Conservation (phyloP, 2,797 vertebrate species). For the Protosalanx chinensis region DNA sequence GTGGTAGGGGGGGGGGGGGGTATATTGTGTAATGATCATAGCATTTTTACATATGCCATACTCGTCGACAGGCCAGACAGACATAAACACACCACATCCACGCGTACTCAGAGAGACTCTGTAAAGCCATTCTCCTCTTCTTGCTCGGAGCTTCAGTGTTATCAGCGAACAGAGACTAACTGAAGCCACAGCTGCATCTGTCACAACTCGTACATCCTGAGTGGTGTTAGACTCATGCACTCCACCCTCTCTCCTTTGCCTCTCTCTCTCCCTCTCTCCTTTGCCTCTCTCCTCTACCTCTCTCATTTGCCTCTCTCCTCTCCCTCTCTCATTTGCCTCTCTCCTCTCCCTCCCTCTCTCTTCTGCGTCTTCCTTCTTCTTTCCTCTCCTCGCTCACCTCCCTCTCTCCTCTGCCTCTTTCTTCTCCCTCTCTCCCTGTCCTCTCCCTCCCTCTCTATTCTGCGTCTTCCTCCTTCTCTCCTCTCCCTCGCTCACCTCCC, state of each 20-base stretch:
- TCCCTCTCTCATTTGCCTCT: neutral
- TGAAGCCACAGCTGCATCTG: slow-evolving; percentile 57
- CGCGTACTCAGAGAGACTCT: neutral
- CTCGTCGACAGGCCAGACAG: neutral
- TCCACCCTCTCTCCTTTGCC: slow-evolving; percentile 27
- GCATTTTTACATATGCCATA: slow-evolving; percentile 6
- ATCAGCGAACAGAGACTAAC: slow-evolving; percentile 40
- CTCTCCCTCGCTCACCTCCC: neutral
- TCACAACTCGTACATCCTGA: slow-evolving; percentile 57
- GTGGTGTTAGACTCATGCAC: slow-evolving; percentile 46
- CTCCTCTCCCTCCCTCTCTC: slow-evolving; percentile 1
- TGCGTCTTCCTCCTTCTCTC: slow-evolving; percentile 3
- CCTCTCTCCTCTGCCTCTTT: slow-evolving; percentile 20
- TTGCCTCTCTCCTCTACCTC: slow-evolving; percentile 26
- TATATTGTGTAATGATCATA: neutral
- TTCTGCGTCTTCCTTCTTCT: slow-evolving; percentile 11
- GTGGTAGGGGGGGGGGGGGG: neutral
- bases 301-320: neutral
- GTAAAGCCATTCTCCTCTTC: slow-evolving; percentile 46
- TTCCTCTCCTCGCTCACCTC: slow-evolving; percentile 6
- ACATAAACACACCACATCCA: neutral
- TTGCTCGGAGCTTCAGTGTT: slow-evolving; percentile 51
- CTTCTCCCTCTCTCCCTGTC: slow-evolving; percentile 3
- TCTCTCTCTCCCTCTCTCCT: slow-evolving; percentile 27
- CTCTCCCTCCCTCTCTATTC: neutral